These are phyloP conservation scores for Adelosebastes latens DNA, from an alignment of 2,797 vertebrate species.

Conservation along the genomic window DNA sequence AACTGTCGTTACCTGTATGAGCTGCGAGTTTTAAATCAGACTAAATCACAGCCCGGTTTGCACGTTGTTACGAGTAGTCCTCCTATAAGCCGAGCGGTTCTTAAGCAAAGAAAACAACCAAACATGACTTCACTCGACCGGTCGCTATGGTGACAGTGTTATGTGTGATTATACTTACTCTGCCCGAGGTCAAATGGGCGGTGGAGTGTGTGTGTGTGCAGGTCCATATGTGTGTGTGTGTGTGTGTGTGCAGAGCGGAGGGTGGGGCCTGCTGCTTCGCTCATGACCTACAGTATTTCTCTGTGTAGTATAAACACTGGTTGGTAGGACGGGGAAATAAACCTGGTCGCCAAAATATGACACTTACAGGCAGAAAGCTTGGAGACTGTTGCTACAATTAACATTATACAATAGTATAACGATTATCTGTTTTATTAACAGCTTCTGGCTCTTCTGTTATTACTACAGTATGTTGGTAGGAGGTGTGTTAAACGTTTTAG, in stretches of 20 bases:
- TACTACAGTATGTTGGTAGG: neutral
- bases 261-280: slow-evolving; percentile 40
- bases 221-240: neutral
- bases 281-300: slow-evolving; percentile 11
- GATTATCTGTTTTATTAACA: neutral
- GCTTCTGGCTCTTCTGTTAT: neutral
- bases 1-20: neutral
- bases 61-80: neutral
- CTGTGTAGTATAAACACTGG: slow-evolving; percentile 54
- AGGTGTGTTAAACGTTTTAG: neutral
- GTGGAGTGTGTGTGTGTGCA: neutral
- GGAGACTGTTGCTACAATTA: slow-evolving; percentile 32
- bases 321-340: slow-evolving; percentile 37
- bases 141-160: slow-evolving; percentile 69
- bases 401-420: neutral
- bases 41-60: neutral
- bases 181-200: slow-evolving; percentile 52
- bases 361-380: neutral
- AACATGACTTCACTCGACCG: slow-evolving; percentile 17
- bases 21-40: neutral
- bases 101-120: slow-evolving; percentile 3
- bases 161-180: slow-evolving; percentile 54
- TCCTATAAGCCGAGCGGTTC: neutral
- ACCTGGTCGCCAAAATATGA: slow-evolving; percentile 36
- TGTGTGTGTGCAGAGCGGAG: slow-evolving; percentile 12